A percentile compares a stretch with the other conserved stretches of the same genome.
These are phyloP conservation scores for Scylla paramamosain DNA, from an alignment of 1,140 invertebrate genomes.

Conservation along the genomic window DNA sequence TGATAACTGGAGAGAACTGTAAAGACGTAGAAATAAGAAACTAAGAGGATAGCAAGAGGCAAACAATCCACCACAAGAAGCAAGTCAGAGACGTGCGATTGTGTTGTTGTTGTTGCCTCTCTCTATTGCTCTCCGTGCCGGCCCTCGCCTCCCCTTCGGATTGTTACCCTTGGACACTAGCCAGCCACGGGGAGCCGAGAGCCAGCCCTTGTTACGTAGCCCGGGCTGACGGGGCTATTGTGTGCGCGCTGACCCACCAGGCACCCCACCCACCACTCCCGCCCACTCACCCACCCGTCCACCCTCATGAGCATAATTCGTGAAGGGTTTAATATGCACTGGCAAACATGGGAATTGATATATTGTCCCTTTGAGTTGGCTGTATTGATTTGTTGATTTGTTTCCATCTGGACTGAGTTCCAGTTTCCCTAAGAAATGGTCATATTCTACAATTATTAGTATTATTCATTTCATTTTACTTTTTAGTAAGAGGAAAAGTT, in stretches of 20 bases:
- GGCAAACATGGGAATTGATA: no score
- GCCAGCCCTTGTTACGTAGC: not conserved
- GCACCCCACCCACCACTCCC: not conserved
- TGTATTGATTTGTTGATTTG: no score
- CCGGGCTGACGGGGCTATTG: not conserved
- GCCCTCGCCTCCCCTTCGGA: not conserved
- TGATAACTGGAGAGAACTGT: conserved; percentile 38
- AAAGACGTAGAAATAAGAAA: not conserved
- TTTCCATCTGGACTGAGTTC: no score
- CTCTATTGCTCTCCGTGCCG: not conserved
- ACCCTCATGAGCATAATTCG: not conserved
- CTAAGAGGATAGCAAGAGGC: not conserved
- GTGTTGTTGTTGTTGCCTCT: conserved; percentile 23
- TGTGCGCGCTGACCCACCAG: not conserved
- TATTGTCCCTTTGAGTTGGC: no score
- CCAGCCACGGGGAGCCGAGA: not conserved
- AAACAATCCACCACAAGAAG: not conserved
- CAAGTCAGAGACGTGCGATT: not conserved
- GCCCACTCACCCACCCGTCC: not conserved
- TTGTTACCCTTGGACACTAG: not conserved
- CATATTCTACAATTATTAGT: no score
- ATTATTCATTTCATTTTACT: no score
- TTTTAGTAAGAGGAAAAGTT: no score
- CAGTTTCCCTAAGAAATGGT: no score
- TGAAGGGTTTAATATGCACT: no score